These are phyloP conservation scores for Ara ararauna DNA, from an alignment of 2,797 vertebrate genomes.

Conservation along the genomic window DNA sequence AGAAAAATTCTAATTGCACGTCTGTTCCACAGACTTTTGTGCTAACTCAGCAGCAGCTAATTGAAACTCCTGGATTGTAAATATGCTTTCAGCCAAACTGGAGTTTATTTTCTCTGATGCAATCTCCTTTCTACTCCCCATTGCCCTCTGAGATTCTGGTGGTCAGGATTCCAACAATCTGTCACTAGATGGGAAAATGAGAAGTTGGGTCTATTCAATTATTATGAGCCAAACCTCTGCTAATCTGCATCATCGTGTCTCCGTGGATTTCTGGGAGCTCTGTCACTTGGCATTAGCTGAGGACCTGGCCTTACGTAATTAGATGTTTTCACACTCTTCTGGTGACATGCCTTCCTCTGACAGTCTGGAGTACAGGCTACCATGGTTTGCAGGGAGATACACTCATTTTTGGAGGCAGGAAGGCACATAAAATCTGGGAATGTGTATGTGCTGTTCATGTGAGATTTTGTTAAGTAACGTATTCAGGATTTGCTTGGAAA, in stretches of 20 bases:
- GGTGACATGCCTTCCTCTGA: not conserved
- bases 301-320: slow-evolving; percentile 31
- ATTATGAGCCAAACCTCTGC: slow-evolving; percentile 16
- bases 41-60: slow-evolving; percentile 37
- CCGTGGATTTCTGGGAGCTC: slow-evolving; percentile 16
- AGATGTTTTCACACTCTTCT: slow-evolving; percentile 43
- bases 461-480: not conserved
- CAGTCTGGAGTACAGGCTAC: not conserved
- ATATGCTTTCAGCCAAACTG: slow-evolving; percentile 7
- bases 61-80: slow-evolving; percentile 41
- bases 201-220: not conserved
- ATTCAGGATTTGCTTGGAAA: not conserved
- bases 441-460: not conserved
- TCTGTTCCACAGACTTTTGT: slow-evolving; percentile 41
- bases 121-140: not conserved
- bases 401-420: not conserved
- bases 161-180: slow-evolving; percentile 45
- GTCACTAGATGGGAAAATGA: slow-evolving; percentile 30
- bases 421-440: not conserved
- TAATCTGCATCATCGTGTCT: not conserved
- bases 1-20: slow-evolving; percentile 18
- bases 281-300: slow-evolving; percentile 49
- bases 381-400: not conserved
- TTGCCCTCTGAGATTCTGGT: not conserved
- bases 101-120: slow-evolving; percentile 41